Base-by-base conservation (phyloP, 2,888 invertebrate species). In the Callinectes sapidus region DNA sequence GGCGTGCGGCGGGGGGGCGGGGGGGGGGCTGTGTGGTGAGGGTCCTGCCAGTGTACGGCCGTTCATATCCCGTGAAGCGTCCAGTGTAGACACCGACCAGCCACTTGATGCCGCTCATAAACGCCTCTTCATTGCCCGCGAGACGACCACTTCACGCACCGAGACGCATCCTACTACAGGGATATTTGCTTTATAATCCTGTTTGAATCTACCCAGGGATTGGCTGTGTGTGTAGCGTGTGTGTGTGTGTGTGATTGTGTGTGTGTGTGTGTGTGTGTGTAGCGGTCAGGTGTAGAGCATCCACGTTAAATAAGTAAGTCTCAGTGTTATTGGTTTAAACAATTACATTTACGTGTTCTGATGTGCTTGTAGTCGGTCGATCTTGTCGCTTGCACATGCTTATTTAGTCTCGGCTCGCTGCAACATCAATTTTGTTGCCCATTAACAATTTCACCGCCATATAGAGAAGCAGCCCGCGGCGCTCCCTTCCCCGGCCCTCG, bases 71-170 rank as follows among this genome's bases (percentile, higher is more conserved):
- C 35, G 18, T 81, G 81, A 81, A 32, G 81, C 81, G 35, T n/a
- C 81, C 81, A 81, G 81, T 81, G 81, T 81, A 81, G 81, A n/a
- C 81, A 81, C 81, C 81, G 16, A 81, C 35, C 35, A 35, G 81
- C 81, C 81, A 81, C 81, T 81, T 81, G 81, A 81, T 81, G 81
- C 81, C 35, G 35, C 81, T 81, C 81, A 81, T 81, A 81, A 81
- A 81, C 13, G 14, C 81, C 35, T 35, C 81, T 81, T 81, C 81
- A 81, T 32, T 81, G 35, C 81, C 35, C 35, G 81, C 16, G 32
- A 81, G 81, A 32, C 35, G 81, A 35, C 14, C 35, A 81, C 81
- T 81, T 81, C 32, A 81, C 35, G 35, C 35, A 16, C 35, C 3
- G 81, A 81, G 81, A n/a, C 81, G 81, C 18, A 35, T 32, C 35